These are phyloP conservation scores for Aphrophora alni DNA, from an alignment of 2,888 invertebrate genomes.

Conservation along the genomic window DNA sequence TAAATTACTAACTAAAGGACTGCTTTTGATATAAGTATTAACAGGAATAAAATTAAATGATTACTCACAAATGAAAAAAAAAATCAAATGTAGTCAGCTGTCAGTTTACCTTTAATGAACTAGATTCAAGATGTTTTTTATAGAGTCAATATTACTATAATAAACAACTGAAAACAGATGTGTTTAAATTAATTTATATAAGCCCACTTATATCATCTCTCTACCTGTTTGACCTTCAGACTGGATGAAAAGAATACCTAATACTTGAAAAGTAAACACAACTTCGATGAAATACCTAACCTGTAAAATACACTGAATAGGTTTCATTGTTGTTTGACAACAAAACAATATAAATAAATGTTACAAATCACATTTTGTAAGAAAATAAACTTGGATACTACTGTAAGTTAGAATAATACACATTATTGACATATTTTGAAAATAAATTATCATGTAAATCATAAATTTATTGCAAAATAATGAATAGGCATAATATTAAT, in stretches of 20 bases:
- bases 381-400: neutral
- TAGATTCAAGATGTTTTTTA: too few species aligned
- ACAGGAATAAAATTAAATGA: too few species aligned
- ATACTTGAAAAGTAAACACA: neutral
- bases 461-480: neutral
- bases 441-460: neutral
- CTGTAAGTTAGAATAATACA: neutral
- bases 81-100: too few species aligned
- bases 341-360: neutral
- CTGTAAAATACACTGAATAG: neutral
- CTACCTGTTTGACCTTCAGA: conserved; percentile 2
- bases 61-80: neutral
- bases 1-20: too few species aligned
- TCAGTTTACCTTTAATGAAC: too few species aligned
- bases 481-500: too few species aligned
- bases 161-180: too few species aligned
- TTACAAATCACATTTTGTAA: neutral
- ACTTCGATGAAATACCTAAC: neutral
- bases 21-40: too few species aligned
- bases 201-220: conserved; percentile 2
- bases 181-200: neutral
- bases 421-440: neutral
- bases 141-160: too few species aligned
- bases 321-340: neutral
- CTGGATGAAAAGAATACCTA: neutral